These are phyloP conservation scores for Lepeophtheirus nordmannii DNA, from an alignment of 2,888 invertebrate genomes.

Conservation along the genomic window DNA sequence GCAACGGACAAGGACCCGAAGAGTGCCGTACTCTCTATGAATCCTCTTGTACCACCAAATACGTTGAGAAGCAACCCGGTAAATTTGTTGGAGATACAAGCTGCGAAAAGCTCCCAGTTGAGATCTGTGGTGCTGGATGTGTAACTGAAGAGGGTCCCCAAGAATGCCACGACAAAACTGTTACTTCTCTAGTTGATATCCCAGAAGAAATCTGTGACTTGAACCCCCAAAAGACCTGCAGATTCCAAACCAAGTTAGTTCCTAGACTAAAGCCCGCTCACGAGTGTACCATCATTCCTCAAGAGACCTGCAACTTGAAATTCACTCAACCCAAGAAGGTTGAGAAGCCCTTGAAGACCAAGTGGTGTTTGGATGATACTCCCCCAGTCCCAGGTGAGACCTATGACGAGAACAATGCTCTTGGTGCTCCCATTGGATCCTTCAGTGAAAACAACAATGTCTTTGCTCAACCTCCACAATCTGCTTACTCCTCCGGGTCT, in stretches of 20 bases:
- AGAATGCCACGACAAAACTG: slow-evolving; percentile 22
- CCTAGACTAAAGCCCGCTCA: slow-evolving; percentile 14
- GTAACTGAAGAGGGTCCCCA: slow-evolving; percentile 12
- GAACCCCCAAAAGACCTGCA: slow-evolving; percentile 23
- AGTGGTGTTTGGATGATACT: slow-evolving; percentile 23
- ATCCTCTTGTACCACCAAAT: slow-evolving; percentile 23
- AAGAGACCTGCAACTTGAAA: slow-evolving; percentile 19
- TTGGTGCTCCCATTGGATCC: slow-evolving; percentile 7
- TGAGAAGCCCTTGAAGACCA: slow-evolving; percentile 15
- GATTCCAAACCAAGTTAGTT: slow-evolving; percentile 22
- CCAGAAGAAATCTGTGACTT: slow-evolving; percentile 24
- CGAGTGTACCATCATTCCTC: slow-evolving; percentile 22
- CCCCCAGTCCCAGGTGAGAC: slow-evolving; percentile 12
- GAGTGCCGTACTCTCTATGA: slow-evolving; percentile 22
- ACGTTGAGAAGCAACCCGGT: slow-evolving; percentile 24
- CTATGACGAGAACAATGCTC: slow-evolving; percentile 20
- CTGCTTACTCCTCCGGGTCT: no score
- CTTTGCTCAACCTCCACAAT: no score
- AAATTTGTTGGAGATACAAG: slow-evolving; percentile 18
- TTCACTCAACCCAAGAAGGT: slow-evolving; percentile 22
- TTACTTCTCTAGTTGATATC: slow-evolving; percentile 20
- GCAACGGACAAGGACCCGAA: slow-evolving; percentile 23
- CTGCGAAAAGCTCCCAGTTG: slow-evolving; percentile 22
- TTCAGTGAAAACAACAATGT: no score
- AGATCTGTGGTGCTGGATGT: slow-evolving; percentile 23